Evolutionary conservation across 2,113 vertebrate species (phyloP).

Genomic region (Lamprotornis superbus): DNA sequence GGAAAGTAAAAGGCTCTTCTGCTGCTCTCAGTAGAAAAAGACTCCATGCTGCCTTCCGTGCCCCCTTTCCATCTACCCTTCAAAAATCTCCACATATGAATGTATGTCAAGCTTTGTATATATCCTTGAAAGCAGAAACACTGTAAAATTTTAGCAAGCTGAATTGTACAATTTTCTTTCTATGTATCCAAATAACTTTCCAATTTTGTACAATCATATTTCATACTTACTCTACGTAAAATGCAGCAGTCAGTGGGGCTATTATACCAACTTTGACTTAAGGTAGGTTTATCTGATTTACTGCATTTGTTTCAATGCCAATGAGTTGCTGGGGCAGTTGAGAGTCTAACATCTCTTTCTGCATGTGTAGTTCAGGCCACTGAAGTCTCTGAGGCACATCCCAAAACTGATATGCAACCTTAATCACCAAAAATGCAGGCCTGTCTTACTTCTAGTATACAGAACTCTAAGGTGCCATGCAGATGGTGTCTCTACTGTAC

Average conservation of each 20-base stretch:
- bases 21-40: accelerated
- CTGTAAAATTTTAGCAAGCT: background rate
- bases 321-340: background rate
- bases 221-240: background rate
- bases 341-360: background rate
- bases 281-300: background rate
- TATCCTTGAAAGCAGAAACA: background rate
- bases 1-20: background rate
- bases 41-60: background rate
- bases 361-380: background rate
- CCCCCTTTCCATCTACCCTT: background rate
- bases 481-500: background rate
- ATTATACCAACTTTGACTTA: background rate
- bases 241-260: background rate
- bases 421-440: background rate
- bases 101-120: background rate
- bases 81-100: accelerated
- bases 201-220: background rate
- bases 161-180: background rate
- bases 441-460: background rate
- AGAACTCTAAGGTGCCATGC: background rate
- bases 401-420: accelerated
- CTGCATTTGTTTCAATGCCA: background rate
- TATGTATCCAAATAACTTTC: background rate
- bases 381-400: background rate